Evolutionary conservation across 2,797 vertebrate genomes (phyloP).

Genomic region (Cryptoblepharus egeriae): DNA sequence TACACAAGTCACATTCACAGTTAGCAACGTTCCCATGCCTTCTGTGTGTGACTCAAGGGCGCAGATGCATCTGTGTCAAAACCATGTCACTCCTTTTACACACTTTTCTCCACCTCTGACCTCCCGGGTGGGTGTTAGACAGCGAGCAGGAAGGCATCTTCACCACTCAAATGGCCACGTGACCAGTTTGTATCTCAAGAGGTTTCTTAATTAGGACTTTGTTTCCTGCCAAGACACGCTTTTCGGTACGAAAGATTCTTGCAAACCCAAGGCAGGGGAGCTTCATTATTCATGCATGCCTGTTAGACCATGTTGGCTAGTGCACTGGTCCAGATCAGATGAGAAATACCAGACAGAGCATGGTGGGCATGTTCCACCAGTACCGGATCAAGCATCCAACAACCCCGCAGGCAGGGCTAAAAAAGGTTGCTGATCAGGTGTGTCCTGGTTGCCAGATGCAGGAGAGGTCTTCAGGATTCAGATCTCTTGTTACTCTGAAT

Average conservation of each 20-base stretch:
- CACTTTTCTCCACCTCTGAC: background rate
- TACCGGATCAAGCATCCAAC: no score
- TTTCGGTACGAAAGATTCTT: background rate
- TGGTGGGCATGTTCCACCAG: no score
- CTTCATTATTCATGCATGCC: background rate
- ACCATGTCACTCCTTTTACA: background rate
- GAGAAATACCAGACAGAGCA: no score
- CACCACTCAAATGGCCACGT: background rate
- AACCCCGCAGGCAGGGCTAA: no score
- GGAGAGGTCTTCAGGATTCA: no score
- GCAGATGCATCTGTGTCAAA: background rate
- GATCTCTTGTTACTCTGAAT: no score
- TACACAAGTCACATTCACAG: background rate
- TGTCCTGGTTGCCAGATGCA: no score
- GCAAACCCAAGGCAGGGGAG: background rate
- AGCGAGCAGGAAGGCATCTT: background rate
- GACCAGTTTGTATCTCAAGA: conserved; percentile 17
- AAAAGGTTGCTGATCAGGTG: no score
- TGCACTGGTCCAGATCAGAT: no score
- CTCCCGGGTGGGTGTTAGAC: conserved; percentile 9
- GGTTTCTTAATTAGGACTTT: conserved; percentile 25
- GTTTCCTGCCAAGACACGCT: background rate
- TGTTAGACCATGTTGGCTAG: no score
- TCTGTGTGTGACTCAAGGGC: background rate
- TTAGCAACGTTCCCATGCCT: background rate